Base-by-base conservation (phyloP, 2,113 vertebrate species). In the Probosciger aterrimus region DNA sequence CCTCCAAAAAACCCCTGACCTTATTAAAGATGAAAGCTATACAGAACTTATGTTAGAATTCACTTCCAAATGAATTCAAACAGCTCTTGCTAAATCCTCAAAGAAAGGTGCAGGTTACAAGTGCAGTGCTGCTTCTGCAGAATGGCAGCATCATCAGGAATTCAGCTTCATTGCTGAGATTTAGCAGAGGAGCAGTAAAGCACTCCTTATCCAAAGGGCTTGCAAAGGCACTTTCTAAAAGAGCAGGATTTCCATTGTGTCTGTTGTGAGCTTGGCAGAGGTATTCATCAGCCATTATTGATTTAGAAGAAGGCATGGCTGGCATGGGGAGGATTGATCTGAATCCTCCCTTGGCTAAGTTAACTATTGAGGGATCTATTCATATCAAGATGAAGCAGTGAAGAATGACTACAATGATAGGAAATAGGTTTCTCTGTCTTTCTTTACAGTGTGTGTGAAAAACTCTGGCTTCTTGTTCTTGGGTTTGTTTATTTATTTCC, bases 251-350 rank as follows among this genome's bases (percentile, higher is more conserved):
- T 64, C 91, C 91, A 89, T 60, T 39, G 76, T 92, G 86, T 18
- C 94, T 77, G 91, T 52, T 78, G 7, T 33, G 74, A 85, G 86
- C 80, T 35, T 84, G 91, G 63, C 91, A 93, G 73, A 63, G 69
- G 79, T 19, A 93, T 95, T 89, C 94, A 92, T 95, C 92, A 97
- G 89, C 77, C 83, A n/a, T 23, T 91, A 96, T 93, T 92, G 96
- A 95, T 93, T 50, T 47, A 76, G 81, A 60, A 50, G 86, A 68
- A 91, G 89, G 69, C 65, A 75, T 44, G 91, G 83, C 76, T 92
- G 86, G 23, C 78, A 69, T 31, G 86, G 74, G 88, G 68, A 93
- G 88, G 83, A 96, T 92, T 95, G 94, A 95, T 92, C 83, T 78
- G 69, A 95, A 79, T 50, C n/a, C 94, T 82, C 77, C 80, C 81